phyloP scores from a whole-genome alignment of 2,113 vertebrate genomes.

The Eretmochelys imbricata region DNA sequence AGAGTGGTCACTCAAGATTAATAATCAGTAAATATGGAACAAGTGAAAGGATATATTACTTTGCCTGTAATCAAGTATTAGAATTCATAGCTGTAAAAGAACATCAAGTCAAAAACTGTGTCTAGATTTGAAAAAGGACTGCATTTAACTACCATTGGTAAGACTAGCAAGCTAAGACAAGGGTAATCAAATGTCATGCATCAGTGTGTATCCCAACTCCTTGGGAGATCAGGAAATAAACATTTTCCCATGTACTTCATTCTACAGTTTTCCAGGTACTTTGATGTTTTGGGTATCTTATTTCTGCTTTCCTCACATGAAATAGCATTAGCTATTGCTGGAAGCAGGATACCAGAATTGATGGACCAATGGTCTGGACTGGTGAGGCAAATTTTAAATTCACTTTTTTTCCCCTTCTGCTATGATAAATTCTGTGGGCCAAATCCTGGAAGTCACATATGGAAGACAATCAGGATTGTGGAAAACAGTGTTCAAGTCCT shows the following conservation, averaged over 20 bases:
- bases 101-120: not conserved
- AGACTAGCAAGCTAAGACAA: not conserved
- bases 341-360: not conserved
- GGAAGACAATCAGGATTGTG: not conserved
- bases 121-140: not conserved
- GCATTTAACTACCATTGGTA: not conserved
- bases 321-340: not conserved
- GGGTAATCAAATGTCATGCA: not conserved
- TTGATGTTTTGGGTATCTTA: not conserved
- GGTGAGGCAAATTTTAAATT: not conserved
- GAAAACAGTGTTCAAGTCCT: not conserved
- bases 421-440: not conserved
- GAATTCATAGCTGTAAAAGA: not conserved
- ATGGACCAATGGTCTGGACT: not conserved
- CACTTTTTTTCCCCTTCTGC: not conserved
- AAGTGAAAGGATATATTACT: not conserved
- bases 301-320: not conserved
- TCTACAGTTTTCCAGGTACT: rapidly evolving
- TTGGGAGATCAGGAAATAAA: not conserved
- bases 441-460: not conserved
- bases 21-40: not conserved
- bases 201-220: not conserved
- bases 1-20: conserved; percentile 7
- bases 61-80: not conserved
- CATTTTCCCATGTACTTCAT: not conserved